Evolutionary conservation across 1,140 invertebrate genomes (phyloP), one percentile per base, ranked within the genome.

Genomic region (Drosophila quadrilineata): DNA sequence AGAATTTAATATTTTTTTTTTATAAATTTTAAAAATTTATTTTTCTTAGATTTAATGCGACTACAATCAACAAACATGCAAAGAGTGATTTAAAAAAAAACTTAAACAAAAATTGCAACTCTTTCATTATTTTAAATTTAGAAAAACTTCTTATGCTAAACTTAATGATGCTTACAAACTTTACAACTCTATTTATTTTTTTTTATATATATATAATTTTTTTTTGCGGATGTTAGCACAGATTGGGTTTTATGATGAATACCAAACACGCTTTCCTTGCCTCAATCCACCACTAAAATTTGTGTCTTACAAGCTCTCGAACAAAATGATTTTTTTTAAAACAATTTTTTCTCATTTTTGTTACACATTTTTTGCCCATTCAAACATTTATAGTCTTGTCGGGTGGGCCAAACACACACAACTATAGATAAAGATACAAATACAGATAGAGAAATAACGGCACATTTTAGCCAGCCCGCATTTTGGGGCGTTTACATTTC

Each of bases 401-500:
- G 58, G 64, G 64, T 74, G 74, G 59, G 64, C 69, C 53, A 63
- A 62, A 50, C 33, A 35, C 38, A 4, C 26, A 46, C 45, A 19
- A 10, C 8, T 50, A 36, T 28, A 22, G 9, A 21, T 54, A 58
- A 9, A 46, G 22, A 26, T 40, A 53, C 38, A 57, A 64, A 59
- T 50, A 33, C 5, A 53, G 36, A 48, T 67, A 62, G 17, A 73
- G 16, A 45, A 31, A 9, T 38, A 40, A 22, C 26, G 49, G 33
- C 33, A 33, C 21, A 22, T 24, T 58, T 48, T 36, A 53, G 73
- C 33, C 59, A 46, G 73, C 48, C 57, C 65, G 54, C 74, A 53
- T 80, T n/a, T 67, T 75, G 67, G 75, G 75, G 75, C 75, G 75
- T 80, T 75, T 56, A 71, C 75, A 66, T 79, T 75, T 67, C 22